Evolutionary conservation across 2,113 vertebrate genomes (phyloP), one percentile per base, ranked within the genome.

Genomic region (Theristicus caerulescens): DNA sequence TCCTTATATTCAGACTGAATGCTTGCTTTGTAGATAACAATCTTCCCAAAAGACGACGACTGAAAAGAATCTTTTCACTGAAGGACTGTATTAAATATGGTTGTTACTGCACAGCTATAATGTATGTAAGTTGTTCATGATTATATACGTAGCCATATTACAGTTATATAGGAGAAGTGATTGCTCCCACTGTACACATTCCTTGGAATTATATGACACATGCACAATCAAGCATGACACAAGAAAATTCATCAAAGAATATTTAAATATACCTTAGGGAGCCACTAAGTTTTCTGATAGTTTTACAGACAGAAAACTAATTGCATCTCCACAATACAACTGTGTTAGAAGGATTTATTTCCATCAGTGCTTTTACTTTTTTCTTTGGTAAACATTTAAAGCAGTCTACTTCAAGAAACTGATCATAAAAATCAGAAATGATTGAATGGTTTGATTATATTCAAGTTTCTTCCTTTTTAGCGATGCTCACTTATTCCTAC

Each of bases 281-380:
- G 86, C 58, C 67, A 76, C 82, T 95, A 86, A 93, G 58, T 91
- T 96, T 96, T 95, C 89, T 94, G 62, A 95, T 95, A 87, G 73
- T 91, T 97, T 96, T 95, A 96, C 73, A 89, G 87, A 97, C 95
- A 88, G 82, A 97, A 97, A 96, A 98, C 91, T 98, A 98, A 97
- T 96, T 96, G 90, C 93, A 95, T 95, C 86, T 97, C 95, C 91
- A 97, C 83, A 90, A 93, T 87, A 76, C 82, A 90, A 86, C n/a
- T 82, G 16, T 59, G 95, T 73, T 58, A 34, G 47, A 74, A 74
- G 32, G 40, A 12, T 54, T 86, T 66, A 26, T 73, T 82, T 80
- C 67, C 26, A 80, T 58, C 62, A 55, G 7, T 57, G 51, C 12
- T 71, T 83, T 86, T 84, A 70, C 6, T 40, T 86, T 93, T 71